Percentiles rank a stretch among this genome's conserved stretches.
Conservation (phyloP, 2,113 vertebrate species). For the Prietella phreatophila region DNA sequence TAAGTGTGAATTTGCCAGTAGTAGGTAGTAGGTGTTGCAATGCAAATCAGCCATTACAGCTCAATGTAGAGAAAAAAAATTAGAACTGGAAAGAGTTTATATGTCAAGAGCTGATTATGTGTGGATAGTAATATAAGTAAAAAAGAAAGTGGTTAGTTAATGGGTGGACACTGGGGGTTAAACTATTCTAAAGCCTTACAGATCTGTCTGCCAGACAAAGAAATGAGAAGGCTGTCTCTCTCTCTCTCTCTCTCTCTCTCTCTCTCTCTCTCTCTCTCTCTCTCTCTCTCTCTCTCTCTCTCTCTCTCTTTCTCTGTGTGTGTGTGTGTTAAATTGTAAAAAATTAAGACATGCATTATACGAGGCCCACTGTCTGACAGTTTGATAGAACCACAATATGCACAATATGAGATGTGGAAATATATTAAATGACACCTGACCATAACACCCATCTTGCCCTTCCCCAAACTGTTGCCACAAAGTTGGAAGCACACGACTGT, state of each 20-base stretch:
- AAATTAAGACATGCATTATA: no score
- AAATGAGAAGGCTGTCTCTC: no score
- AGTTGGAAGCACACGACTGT: background rate
- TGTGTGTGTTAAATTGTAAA: conserved; percentile 2
- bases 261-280: background rate
- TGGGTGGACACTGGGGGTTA: background rate
- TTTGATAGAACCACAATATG: background rate
- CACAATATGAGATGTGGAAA: no score
- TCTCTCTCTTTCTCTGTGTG: conserved; percentile 16
- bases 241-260: background rate
- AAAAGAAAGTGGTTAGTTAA: background rate
- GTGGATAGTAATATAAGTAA: background rate
- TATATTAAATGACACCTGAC: background rate
- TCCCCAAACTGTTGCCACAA: no score
- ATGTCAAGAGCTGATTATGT: background rate
- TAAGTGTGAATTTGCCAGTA: background rate
- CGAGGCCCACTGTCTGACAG: background rate
- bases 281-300: background rate
- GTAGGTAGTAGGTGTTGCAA: background rate
- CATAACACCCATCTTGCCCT: background rate
- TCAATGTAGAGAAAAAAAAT: background rate
- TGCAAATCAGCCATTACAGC: background rate
- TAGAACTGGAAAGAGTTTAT: background rate
- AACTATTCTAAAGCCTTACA: background rate
- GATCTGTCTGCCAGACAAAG: no score